These are phyloP conservation scores for Nebria ingens DNA, from an alignment of 1,140 invertebrate species.

Conservation along the genomic window DNA sequence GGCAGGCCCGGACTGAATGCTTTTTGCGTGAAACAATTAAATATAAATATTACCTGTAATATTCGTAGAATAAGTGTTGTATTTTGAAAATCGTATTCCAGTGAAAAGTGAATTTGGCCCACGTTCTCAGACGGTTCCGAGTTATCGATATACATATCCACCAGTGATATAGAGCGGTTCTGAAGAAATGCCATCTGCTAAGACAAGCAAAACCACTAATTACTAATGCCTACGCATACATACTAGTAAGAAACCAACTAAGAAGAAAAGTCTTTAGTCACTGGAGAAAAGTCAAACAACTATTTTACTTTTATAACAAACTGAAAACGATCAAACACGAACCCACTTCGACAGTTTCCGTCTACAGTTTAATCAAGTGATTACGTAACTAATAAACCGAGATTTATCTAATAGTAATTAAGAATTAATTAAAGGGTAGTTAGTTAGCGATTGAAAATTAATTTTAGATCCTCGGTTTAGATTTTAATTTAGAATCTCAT, in stretches of 20 bases:
- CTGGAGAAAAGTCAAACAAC: too few relatives aligned
- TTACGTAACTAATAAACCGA: not conserved
- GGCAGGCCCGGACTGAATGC: too few relatives aligned
- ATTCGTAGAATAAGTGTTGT: conserved; percentile 86
- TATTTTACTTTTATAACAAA: too few relatives aligned
- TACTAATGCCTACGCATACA: not conserved
- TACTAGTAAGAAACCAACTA: not conserved
- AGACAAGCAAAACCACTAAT: conserved; percentile 16
- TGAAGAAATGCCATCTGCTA: conserved; percentile 59
- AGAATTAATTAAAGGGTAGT: conserved; percentile 10
- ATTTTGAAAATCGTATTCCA: conserved; percentile 93
- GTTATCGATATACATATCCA: conserved; percentile 92
- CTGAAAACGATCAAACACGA: not conserved
- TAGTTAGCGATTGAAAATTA: not conserved
- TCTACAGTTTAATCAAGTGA: not conserved
- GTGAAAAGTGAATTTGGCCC: conserved; percentile 87
- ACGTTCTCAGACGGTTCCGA: conserved; percentile 83
- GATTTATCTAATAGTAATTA: conserved; percentile 12
- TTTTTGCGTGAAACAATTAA: conserved; percentile 9
- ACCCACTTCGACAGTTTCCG: not conserved
- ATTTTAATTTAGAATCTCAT: too few relatives aligned
- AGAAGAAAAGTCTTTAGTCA: not conserved
- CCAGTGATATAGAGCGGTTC: conserved; percentile 82
- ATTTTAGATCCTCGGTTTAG: too few relatives aligned
- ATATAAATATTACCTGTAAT: conserved; percentile 54